Base-by-base conservation (phyloP, 2,113 vertebrate genomes). In the Zapus hudsonius region DNA sequence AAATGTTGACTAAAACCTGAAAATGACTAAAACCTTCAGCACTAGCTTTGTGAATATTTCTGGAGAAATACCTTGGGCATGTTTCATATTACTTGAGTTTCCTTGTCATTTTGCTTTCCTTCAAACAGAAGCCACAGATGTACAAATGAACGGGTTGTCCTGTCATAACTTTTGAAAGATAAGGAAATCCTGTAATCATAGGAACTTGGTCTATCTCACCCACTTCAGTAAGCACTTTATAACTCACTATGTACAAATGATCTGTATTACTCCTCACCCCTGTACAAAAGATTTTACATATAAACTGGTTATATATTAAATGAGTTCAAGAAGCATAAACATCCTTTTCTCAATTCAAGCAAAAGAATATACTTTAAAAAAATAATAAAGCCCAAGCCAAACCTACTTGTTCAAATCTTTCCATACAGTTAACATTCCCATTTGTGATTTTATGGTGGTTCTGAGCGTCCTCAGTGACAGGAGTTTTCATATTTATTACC, bases 291-390 rank as follows among this genome's bases (percentile, higher is more conserved):
- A 97, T 95, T 97, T 98, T 96, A 97, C 96, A 97, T 59, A 96
- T 97, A 97, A 96, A 95, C 94, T 97, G 96, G 90, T 93, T 98
- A 98, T 98, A 98, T 97, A 98, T 98, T 98, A 98, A 98, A 98
- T 96, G 95, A 97, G 96, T 82, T 96, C 89, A 97, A 97, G 96
- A 96, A 97, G 92, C 91, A 97, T 93, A 97, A 97, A 97, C 94
- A 17, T 94, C 97, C 94, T 95, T 59, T 84, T 88, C 88, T 96
- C 80, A 94, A 97, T 81, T 93, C 92, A 96, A 97, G 95, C 86
- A 89, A 95, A 97, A 96, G 0, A 3, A 95, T 95, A 93, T 80
- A 86, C 52, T 82, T 94, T 76, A 97, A 89, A 97, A 67, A 47
- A 96, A 97, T 97, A 96, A 90, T 94, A 93, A 97, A 97, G 84